These are phyloP conservation scores for Perca fluviatilis DNA, from an alignment of 2,113 vertebrate species.

Conservation along the genomic window DNA sequence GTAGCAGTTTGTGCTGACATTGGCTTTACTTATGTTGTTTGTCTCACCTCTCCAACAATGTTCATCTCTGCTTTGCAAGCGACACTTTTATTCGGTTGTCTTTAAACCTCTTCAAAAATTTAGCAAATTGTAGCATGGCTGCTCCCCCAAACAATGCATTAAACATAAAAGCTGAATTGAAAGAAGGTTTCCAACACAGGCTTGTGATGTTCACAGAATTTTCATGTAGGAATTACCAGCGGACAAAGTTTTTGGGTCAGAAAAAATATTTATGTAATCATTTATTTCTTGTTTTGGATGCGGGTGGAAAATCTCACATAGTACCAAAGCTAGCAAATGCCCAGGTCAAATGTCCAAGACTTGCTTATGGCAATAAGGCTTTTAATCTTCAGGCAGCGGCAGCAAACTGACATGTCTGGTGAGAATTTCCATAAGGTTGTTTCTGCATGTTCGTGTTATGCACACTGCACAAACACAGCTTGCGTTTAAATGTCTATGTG, in stretches of 20 bases:
- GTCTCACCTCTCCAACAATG: slow-evolving; percentile 24
- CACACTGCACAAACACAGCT: slow-evolving; percentile 36
- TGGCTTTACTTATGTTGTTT: slow-evolving; percentile 50
- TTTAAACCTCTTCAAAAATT: slow-evolving; percentile 50
- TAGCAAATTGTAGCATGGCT: slow-evolving; percentile 29
- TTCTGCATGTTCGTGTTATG: slow-evolving; percentile 23
- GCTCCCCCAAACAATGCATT: slow-evolving; percentile 54
- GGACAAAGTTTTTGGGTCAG: slow-evolving; percentile 21
- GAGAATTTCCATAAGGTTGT: slow-evolving; percentile 44
- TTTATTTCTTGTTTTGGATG: neutral
- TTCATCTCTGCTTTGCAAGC: slow-evolving; percentile 43
- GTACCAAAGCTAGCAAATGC: slow-evolving; percentile 50
- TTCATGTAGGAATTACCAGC: slow-evolving; percentile 21
- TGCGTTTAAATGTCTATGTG: slow-evolving; percentile 16
- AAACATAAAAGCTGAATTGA: slow-evolving; percentile 51
- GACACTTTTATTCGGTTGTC: slow-evolving; percentile 48
- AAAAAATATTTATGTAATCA: slow-evolving; percentile 40
- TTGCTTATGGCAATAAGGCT: slow-evolving; percentile 45
- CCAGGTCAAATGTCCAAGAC: slow-evolving; percentile 41
- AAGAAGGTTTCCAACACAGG: slow-evolving; percentile 39
- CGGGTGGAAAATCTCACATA: slow-evolving; percentile 23
- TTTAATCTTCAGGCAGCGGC: slow-evolving; percentile 61
- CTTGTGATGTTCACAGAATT: slow-evolving; percentile 51
- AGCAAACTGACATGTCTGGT: slow-evolving; percentile 31
- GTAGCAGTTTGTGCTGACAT: slow-evolving; percentile 56